Percentiles rank a stretch among this genome's conserved stretches.
Conservation (phyloP, 2,888 invertebrate species). For the Andrena bucephala region DNA sequence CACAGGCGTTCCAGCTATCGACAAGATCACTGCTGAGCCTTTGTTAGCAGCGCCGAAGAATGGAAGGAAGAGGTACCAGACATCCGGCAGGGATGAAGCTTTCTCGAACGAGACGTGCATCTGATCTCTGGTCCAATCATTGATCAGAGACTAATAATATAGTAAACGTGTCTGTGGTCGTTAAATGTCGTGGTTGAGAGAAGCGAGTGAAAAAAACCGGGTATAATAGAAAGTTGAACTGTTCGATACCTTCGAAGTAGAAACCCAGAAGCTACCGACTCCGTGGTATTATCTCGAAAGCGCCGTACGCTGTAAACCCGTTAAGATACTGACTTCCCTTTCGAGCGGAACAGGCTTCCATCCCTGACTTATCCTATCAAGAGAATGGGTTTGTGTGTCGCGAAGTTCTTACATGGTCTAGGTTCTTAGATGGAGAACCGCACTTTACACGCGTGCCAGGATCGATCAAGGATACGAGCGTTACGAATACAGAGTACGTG, state of each 20-base stretch:
- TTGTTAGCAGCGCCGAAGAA: slow-evolving; percentile 58
- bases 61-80: slow-evolving; percentile 62
- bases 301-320: slow-evolving; percentile 1
- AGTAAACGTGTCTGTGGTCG: background rate
- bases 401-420: background rate
- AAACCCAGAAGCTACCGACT: background rate
- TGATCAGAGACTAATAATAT: background rate
- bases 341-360: slow-evolving; percentile 71
- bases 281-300: background rate
- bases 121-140: slow-evolving; percentile 53
- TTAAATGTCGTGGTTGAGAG: background rate
- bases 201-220: background rate
- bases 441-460: background rate
- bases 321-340: background rate
- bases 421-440: background rate
- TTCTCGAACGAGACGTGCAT: slow-evolving; percentile 72
- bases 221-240: background rate
- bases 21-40: background rate
- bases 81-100: slow-evolving; percentile 40
- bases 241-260: background rate
- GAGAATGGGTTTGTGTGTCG: slow-evolving; percentile 27
- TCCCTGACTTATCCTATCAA: slow-evolving; percentile 29
- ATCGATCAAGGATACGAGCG: slow-evolving; percentile 23
- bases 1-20: background rate
- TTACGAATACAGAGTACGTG: background rate